Evolutionary conservation across 2,797 vertebrate genomes (phyloP), one percentile per base, ranked within the genome.

Genomic region (Peromyscus attwateri): DNA sequence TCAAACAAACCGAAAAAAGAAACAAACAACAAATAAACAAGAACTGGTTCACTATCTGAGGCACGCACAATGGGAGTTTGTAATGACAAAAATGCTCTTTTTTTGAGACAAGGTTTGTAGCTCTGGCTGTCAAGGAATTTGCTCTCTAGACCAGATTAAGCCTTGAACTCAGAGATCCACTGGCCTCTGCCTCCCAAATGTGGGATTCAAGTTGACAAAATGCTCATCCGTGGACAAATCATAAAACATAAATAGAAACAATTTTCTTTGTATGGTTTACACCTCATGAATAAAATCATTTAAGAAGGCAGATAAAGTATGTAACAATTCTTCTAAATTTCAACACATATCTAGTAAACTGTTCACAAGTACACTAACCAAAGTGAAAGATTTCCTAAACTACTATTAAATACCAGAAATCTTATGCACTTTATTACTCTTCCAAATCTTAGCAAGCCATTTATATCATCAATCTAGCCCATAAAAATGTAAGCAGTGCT

Each of bases 401-500:
- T 87, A 62, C 71, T 95, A 94, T 3, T 68, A 17, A 95, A 96
- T n/a, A 81, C 0, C 60, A 90, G 37, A 89, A 64, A 94, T 64
- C 31, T 23, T 93, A 75, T 31, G 5, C 2, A 77, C 57, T 96
- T 95, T 55, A 66, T 93, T 94, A 88, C 89, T 57, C 52, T 96
- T 93, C n/a, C 92, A 96, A 91, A 93, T 75, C 17, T 90, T 64
- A 92, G 64, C 85, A 96, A 91, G 46, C 21, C 17, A 96, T 46
- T 95, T 88, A 70, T 29, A 90, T 89, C 55, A 92, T 62, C 52
- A 96, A 89, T 89, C 16, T 88, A 93, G 73, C 21, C 92, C 25
- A 91, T 16, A 80, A 89, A 84, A 17, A 90, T 19, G 1, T n/a
- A 64, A 94, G 87, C 6, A 83, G 64, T 88, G 23, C 49, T 80